Percentiles rank a stretch among this genome's conserved stretches.
Evolutionary conservation across 2,888 invertebrate species (phyloP).

Genomic region (Agrochola litura): DNA sequence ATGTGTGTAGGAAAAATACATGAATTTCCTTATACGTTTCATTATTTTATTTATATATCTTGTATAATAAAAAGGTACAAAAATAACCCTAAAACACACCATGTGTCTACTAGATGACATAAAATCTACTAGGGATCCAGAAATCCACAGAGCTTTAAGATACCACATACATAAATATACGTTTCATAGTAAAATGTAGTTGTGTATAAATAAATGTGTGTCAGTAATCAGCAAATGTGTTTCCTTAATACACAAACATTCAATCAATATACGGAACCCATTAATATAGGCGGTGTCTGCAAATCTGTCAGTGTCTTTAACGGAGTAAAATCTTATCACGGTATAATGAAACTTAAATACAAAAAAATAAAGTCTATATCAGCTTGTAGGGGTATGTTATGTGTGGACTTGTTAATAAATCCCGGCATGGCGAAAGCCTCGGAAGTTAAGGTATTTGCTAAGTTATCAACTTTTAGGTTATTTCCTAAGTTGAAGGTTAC

Average conservation of each 20-base stretch:
- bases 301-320: constrained; percentile 42
- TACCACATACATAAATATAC: not conserved
- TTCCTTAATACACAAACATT: constrained; percentile 28
- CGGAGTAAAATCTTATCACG: not conserved
- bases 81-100: not conserved
- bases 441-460: constrained; percentile 48
- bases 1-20: constrained; percentile 25
- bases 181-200: not conserved
- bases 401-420: constrained; percentile 58
- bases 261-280: constrained; percentile 37
- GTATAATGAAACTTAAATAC: not conserved
- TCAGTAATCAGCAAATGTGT: constrained; percentile 39
- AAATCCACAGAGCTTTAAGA: not conserved
- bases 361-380: not conserved
- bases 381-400: not conserved
- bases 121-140: constrained; percentile 33
- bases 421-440: constrained; percentile 40
- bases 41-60: not conserved
- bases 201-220: not conserved
- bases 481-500: constrained; percentile 23
- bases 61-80: not conserved
- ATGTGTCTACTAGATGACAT: not conserved
- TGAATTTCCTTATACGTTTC: constrained; percentile 27
- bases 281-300: constrained; percentile 28
- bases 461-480: constrained; percentile 46